Conservation (phyloP, 2,888 invertebrate genomes). For the Chorisops tibialis region DNA sequence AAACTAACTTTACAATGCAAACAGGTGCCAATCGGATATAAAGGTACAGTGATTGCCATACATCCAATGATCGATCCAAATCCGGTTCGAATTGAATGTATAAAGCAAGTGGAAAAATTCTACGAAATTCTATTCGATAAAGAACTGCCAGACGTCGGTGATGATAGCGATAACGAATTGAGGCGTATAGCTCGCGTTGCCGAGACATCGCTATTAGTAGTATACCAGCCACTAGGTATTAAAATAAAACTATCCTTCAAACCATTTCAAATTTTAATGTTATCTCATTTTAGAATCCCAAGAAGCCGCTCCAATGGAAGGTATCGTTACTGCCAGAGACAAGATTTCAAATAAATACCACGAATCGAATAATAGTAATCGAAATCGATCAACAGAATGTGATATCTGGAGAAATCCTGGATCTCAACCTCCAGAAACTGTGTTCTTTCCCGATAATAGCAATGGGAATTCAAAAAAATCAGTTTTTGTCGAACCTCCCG, state of each 20-base stretch:
- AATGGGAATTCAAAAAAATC: not conserved
- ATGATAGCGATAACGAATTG: constrained; percentile 45
- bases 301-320: not conserved
- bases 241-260: not conserved
- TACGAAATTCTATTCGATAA: constrained; percentile 82
- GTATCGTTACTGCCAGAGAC: not conserved
- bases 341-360: not conserved
- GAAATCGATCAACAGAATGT: too few relatives aligned
- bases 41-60: constrained; percentile 81
- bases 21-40: constrained; percentile 69
- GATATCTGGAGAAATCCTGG: too few relatives aligned
- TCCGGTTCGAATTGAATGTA: constrained; percentile 54
- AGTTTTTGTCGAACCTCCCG: constrained; percentile 4
- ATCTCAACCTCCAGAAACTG: not conserved
- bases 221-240: constrained; percentile 14
- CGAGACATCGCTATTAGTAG: constrained; percentile 44
- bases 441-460: not conserved
- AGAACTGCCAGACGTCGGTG: constrained; percentile 62
- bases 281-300: not conserved
- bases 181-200: constrained; percentile 53
- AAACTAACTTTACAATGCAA: not conserved
- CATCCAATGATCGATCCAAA: constrained; percentile 48
- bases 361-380: too few relatives aligned
- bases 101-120: constrained; percentile 58
- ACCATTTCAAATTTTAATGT: not conserved